A percentile compares a stretch with the other conserved stretches of the same genome.
Evolutionary conservation across 1,140 invertebrate genomes (phyloP).

Genomic region (Hylaeus anthracinus): DNA sequence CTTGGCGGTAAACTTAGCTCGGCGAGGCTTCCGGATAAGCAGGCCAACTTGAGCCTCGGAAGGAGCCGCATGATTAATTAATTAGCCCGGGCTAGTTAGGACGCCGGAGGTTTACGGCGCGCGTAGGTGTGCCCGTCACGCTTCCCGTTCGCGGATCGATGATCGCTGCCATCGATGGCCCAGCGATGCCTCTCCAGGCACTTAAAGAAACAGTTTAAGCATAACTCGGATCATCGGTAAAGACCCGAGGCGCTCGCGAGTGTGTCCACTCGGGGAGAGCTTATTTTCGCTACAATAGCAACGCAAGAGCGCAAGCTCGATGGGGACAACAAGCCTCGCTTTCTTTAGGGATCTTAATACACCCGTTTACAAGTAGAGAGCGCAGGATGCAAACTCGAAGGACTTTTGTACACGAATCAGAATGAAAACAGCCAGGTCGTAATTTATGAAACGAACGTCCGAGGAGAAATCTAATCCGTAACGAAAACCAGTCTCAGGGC

Average conservation of each 20-base stretch:
- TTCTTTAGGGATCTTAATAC: too few species aligned
- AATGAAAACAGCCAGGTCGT: not conserved
- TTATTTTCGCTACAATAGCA: too few species aligned
- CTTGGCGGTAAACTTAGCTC: conserved; percentile 78
- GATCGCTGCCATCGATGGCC: conserved; percentile 22
- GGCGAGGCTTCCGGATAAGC: conserved; percentile 78
- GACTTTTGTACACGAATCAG: not conserved
- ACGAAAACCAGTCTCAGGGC: not conserved
- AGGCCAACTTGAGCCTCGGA: conserved; percentile 74
- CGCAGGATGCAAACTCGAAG: not conserved
- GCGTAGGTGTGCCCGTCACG: conserved; percentile 33
- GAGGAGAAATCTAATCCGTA: conserved; percentile 27
- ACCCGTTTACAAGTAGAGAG: too few species aligned
- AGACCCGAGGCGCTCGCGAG: too few species aligned
- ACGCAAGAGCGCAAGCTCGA: too few species aligned
- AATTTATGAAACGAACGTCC: not conserved
- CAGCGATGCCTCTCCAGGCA: not conserved
- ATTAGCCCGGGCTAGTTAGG: conserved; percentile 78
- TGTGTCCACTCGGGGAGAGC: too few species aligned
- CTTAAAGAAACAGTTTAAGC: too few species aligned
- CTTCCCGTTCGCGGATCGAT: conserved; percentile 55
- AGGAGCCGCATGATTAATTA: conserved; percentile 79
- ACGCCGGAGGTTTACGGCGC: conserved; percentile 54
- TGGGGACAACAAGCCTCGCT: too few species aligned
- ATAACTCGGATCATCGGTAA: too few species aligned